Evolutionary conservation across 53 echinoderm and acorn worm species (phyloP).

Genomic region (Apostichopus leukothele): DNA sequence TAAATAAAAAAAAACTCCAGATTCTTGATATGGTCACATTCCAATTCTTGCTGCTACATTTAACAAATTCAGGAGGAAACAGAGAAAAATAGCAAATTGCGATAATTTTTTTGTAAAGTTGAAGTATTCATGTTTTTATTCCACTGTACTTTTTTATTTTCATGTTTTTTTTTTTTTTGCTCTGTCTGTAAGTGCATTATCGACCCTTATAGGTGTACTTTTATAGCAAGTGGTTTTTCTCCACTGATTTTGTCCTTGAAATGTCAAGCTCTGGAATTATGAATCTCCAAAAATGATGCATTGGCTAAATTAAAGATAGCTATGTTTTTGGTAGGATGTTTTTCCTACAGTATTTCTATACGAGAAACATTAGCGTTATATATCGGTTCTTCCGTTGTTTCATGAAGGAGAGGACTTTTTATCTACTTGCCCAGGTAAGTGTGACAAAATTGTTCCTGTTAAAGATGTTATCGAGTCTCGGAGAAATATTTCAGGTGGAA

Average conservation of each 20-base stretch:
- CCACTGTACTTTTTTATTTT: not conserved
- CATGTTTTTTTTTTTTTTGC: not conserved
- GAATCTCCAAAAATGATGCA: not conserved
- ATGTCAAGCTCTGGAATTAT: not conserved
- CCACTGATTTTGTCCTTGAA: constrained; percentile 19
- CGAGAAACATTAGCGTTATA: not conserved
- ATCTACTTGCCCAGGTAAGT: not conserved
- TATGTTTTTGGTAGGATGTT: not conserved
- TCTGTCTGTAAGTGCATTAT: not conserved
- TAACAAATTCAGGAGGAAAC: too few relatives aligned
- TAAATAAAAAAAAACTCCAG: too few relatives aligned
- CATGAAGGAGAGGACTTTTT: not conserved
- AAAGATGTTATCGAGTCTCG: not conserved
- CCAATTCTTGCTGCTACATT: too few relatives aligned
- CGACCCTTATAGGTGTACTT: not conserved
- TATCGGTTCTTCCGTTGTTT: not conserved
- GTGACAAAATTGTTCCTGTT: not conserved
- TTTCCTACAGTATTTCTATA: not conserved
- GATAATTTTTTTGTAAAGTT: too few relatives aligned
- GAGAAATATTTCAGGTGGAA: not conserved
- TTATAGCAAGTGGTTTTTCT: not conserved
- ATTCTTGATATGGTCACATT: too few relatives aligned
- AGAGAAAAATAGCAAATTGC: too few relatives aligned
- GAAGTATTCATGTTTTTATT: not conserved
- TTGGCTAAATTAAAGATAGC: not conserved